Conservation (phyloP, 2,113 vertebrate species). For the Strix aluco region DNA sequence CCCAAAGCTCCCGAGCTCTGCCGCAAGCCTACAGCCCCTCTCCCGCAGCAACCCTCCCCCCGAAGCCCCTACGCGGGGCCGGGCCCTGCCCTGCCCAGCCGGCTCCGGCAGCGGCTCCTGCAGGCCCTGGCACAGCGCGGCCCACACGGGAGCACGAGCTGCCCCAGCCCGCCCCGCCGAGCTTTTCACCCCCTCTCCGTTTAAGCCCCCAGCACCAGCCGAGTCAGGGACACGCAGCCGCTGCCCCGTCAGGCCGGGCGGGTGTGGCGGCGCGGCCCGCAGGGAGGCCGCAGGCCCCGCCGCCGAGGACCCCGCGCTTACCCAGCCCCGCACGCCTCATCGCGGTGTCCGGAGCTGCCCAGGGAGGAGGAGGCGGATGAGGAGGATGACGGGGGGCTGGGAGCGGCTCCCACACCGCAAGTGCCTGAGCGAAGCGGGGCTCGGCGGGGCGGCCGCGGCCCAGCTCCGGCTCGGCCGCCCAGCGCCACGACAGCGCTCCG, state of each 20-base stretch:
- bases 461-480: accelerated
- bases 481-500: conserved; percentile 48
- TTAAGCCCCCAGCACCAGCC: background rate
- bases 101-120: background rate
- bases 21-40: background rate
- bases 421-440: no score
- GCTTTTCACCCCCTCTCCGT: no score
- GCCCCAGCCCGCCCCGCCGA: no score
- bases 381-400: no score
- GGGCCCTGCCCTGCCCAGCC: background rate
- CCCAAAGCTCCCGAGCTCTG: background rate
- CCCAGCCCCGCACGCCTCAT: conserved; percentile 70
- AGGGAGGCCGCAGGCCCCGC: background rate
- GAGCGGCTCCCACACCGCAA: background rate
- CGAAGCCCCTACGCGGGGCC: no score
- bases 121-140: background rate
- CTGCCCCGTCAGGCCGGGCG: no score
- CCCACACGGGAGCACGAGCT: background rate
- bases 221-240: background rate
- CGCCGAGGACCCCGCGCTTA: background rate
- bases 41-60: background rate
- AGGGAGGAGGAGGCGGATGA: background rate
- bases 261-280: background rate
- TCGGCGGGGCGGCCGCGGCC: accelerated
- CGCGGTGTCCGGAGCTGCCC: background rate